Conservation (phyloP, 2,797 vertebrate species). For the Pogonophryne albipinna region DNA sequence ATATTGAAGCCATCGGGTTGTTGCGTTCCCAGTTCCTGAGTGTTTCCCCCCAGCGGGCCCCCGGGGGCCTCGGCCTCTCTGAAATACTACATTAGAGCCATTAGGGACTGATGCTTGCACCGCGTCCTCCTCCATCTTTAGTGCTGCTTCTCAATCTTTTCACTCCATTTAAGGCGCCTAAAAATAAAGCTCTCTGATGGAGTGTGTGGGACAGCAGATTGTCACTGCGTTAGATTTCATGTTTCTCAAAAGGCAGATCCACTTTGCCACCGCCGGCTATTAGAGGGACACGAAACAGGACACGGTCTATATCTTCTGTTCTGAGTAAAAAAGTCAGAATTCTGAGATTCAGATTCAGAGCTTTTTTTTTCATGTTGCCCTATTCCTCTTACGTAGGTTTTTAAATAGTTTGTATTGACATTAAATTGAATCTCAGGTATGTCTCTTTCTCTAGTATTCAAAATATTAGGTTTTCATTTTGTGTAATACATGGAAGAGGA, state of each 20-base stretch:
- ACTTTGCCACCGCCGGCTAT: background rate
- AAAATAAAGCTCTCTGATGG: slow-evolving; percentile 69
- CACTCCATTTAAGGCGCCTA: slow-evolving; percentile 55
- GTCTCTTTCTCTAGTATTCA: too few relatives aligned
- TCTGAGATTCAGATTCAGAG: too few relatives aligned
- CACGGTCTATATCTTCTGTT: background rate
- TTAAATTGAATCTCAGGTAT: too few relatives aligned
- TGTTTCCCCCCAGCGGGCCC: slow-evolving; percentile 58
- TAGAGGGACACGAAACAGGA: background rate
- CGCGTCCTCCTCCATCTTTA: slow-evolving; percentile 53
- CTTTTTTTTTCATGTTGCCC: too few relatives aligned
- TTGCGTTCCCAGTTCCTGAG: slow-evolving; percentile 69
- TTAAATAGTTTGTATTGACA: too few relatives aligned
- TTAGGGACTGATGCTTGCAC: slow-evolving; percentile 63
- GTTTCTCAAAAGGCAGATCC: background rate
- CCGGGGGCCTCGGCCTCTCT: slow-evolving; percentile 35
- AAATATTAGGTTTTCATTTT: too few relatives aligned
- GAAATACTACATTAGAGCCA: slow-evolving; percentile 71
- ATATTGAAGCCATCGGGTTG: slow-evolving; percentile 37
- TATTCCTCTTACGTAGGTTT: too few relatives aligned
- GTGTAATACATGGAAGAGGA: too few relatives aligned
- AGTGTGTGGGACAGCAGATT: slow-evolving; percentile 12
- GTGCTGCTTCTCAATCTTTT: slow-evolving; percentile 42
- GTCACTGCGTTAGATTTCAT: slow-evolving; percentile 20
- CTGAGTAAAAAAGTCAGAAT: too few relatives aligned